A percentile compares a stretch with the other conserved stretches of the same genome.
Conservation (phyloP, 2,113 vertebrate species). For the Charadrius vociferus region DNA sequence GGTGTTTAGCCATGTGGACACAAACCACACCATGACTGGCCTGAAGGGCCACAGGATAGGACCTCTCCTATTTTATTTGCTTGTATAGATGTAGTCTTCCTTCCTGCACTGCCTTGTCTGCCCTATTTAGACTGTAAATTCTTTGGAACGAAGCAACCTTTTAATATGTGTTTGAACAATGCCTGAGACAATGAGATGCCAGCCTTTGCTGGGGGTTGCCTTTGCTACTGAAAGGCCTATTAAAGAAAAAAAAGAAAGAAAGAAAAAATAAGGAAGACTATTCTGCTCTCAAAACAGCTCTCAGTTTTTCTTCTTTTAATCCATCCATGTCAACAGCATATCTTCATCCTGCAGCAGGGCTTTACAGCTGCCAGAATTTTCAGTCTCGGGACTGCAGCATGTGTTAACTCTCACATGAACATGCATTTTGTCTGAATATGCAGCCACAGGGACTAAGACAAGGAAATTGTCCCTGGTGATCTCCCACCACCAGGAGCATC, state of each 20-base stretch:
- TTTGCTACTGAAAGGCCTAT: constrained; percentile 42
- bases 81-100: background rate
- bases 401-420: background rate
- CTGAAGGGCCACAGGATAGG: background rate
- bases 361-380: constrained; percentile 18
- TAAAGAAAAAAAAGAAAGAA: background rate
- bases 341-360: background rate
- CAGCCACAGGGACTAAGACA: background rate
- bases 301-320: constrained; percentile 49
- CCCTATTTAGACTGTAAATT: constrained; percentile 24
- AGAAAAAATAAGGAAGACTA: background rate
- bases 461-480: background rate
- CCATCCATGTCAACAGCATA: constrained; percentile 24
- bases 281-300: background rate
- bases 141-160: background rate
- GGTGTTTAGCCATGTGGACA: background rate
- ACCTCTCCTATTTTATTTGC: background rate
- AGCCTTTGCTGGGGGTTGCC: constrained; percentile 12
- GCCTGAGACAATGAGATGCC: constrained; percentile 20
- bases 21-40: background rate
- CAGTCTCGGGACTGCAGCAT: background rate
- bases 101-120: background rate
- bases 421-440: background rate
- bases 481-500: background rate
- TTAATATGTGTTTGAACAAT: constrained; percentile 27